Percentiles rank a stretch among this genome's conserved stretches.
Conservation (phyloP, 2,113 vertebrate genomes). For the Scartelaos histophorus region DNA sequence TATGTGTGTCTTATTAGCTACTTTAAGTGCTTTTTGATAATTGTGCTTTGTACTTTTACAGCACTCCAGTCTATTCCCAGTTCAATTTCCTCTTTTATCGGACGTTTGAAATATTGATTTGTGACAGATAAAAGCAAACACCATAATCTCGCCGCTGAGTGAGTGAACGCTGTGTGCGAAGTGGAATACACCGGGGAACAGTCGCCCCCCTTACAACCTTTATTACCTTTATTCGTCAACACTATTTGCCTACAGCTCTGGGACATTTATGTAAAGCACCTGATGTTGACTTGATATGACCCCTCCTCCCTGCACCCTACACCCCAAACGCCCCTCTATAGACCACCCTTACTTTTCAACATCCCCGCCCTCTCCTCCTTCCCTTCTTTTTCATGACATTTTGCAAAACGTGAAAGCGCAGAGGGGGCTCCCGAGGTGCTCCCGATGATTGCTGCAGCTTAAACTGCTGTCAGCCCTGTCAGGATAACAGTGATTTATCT, state of each 20-base stretch:
- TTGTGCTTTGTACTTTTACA: constrained; percentile 99
- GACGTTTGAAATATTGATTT: constrained; percentile 99
- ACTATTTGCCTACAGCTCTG: constrained; percentile 96
- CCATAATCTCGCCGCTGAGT: constrained; percentile 97
- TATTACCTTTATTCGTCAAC: constrained; percentile 96
- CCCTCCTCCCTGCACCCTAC: constrained; percentile 78
- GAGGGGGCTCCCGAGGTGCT: constrained; percentile 84
- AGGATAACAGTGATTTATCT: constrained; percentile 99
- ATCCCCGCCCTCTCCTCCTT: constrained; percentile 59
- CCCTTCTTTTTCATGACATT: constrained; percentile 82
- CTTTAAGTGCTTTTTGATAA: constrained; percentile 99
- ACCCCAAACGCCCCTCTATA: constrained; percentile 30
- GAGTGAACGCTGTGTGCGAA: constrained; percentile 77
- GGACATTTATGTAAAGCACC: constrained; percentile 94
- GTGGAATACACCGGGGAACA: constrained; percentile 85
- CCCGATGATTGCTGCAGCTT: constrained; percentile 92
- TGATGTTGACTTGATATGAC: constrained; percentile 87
- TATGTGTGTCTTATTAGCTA: constrained; percentile 99
- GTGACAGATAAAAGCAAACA: constrained; percentile 99
- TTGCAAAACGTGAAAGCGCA: constrained; percentile 87
- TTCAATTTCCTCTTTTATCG: constrained; percentile 99
- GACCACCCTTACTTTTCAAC: constrained; percentile 66
- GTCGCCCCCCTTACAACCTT: constrained; percentile 84
- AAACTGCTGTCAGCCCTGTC: constrained; percentile 95
- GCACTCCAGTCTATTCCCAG: constrained; percentile 99